Conservation (phyloP, 1,140 invertebrate species). For the Drosophila simulans region DNA sequence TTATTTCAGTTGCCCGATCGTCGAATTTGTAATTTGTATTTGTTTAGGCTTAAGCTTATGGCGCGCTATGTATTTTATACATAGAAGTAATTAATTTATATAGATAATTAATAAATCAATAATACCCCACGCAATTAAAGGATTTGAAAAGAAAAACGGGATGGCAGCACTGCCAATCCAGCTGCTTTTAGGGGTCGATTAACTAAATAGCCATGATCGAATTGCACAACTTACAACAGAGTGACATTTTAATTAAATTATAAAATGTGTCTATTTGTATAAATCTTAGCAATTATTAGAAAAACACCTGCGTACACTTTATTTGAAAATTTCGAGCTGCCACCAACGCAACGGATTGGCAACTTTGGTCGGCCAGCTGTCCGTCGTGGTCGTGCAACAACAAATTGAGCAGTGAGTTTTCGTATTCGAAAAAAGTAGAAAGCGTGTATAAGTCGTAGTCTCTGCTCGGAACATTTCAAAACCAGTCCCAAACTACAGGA, state of each 20-base stretch:
- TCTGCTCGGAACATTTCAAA: conserved; percentile 1
- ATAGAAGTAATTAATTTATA: conserved; percentile 64
- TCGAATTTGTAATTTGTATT: conserved; percentile 62
- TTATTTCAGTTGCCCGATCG: conserved; percentile 35
- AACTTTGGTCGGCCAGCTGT: conserved; percentile 67
- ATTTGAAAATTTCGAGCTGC: background rate
- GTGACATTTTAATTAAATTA: no score
- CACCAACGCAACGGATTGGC: conserved; percentile 25
- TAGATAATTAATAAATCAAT: conserved; percentile 79
- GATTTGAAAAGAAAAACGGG: conserved; percentile 32
- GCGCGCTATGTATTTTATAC: conserved; percentile 40
- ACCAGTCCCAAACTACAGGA: background rate
- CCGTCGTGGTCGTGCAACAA: conserved; percentile 53
- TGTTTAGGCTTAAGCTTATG: conserved; percentile 34
- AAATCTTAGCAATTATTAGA: background rate
- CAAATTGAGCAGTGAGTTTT: conserved; percentile 63
- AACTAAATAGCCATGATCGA: conserved; percentile 39
- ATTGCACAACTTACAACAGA: background rate
- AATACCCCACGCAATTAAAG: conserved; percentile 32
- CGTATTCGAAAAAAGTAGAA: conserved; percentile 62
- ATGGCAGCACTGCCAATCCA: conserved; percentile 55
- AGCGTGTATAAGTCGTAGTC: conserved; percentile 35
- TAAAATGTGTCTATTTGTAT: background rate
- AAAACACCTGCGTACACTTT: background rate
- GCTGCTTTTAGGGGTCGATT: conserved; percentile 35